phyloP scores from a whole-genome alignment of 2,797 vertebrate species.

The Onychomys arenicola region DNA sequence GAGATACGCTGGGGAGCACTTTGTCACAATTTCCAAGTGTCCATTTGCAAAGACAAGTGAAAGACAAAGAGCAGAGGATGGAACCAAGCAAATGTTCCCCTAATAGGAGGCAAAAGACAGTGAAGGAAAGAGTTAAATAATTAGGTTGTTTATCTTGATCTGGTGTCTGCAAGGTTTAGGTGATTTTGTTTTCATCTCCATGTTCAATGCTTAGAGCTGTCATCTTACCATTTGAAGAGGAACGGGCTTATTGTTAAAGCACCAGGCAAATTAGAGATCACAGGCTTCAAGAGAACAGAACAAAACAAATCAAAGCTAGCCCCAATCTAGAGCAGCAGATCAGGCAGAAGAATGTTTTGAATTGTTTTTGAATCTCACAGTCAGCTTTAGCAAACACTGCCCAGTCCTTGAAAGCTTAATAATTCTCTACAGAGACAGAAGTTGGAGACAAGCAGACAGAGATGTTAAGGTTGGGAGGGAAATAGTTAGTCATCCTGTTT shows the following conservation, averaged over 20 bases:
- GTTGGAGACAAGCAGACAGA: not conserved
- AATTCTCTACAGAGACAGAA: conserved; percentile 34
- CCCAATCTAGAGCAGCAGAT: conserved; percentile 21
- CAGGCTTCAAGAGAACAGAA: conserved; percentile 42
- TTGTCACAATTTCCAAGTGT: not conserved
- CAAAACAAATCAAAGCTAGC: conserved; percentile 63
- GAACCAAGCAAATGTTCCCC: conserved; percentile 28
- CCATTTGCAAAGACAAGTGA: conserved; percentile 46
- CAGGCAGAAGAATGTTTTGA: conserved; percentile 55
- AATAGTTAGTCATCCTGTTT: conserved; percentile 49
- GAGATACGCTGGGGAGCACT: not conserved
- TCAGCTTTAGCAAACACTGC: conserved; percentile 43
- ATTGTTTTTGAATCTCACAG: conserved; percentile 55
- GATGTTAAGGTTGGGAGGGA: conserved; percentile 32
- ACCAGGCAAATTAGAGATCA: conserved; percentile 67
- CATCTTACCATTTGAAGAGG: conserved; percentile 58
- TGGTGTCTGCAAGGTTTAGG: not conserved
- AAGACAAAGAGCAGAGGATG: conserved; percentile 18
- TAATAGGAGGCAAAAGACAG: not conserved
- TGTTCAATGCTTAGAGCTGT: conserved; percentile 45
- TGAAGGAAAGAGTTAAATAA: conserved; percentile 68
- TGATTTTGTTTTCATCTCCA: conserved; percentile 38
- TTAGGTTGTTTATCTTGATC: conserved; percentile 63
- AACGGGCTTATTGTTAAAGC: conserved; percentile 45
- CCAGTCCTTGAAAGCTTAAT: conserved; percentile 56